phyloP scores from a whole-genome alignment of 2,113 vertebrate species.

The Cyanoderma ruficeps region DNA sequence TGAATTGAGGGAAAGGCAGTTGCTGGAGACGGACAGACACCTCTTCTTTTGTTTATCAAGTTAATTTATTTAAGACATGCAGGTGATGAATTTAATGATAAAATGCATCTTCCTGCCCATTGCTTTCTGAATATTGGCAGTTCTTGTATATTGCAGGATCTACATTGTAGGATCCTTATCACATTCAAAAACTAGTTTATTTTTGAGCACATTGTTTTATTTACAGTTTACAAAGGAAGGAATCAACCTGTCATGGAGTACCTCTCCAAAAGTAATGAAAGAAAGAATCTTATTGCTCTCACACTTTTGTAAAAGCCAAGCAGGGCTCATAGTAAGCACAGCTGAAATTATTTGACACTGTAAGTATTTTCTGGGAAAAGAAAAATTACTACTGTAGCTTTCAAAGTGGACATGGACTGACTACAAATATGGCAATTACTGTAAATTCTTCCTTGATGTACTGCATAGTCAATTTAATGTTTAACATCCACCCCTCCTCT shows the following conservation, averaged over 20 bases:
- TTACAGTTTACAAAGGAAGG: conserved; percentile 12
- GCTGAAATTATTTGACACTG: conserved; percentile 2
- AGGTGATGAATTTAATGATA: not conserved
- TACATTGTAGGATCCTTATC: not conserved
- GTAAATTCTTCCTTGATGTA: conserved; percentile 32
- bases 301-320: not conserved
- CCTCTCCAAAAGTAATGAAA: not conserved
- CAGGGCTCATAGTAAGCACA: not conserved
- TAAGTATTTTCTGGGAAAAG: conserved; percentile 52
- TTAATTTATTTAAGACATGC: not conserved
- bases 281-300: not conserved
- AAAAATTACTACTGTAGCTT: conserved; percentile 39
- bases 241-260: not conserved
- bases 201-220: not conserved
- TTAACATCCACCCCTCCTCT: conserved; percentile 20
- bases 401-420: conserved; percentile 37
- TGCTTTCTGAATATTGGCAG: not conserved
- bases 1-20: not conserved
- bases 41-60: not conserved
- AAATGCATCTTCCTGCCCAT: not conserved
- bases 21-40: not conserved
- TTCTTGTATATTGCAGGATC: not conserved
- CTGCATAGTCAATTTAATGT: conserved; percentile 26
- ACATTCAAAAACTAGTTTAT: not conserved
- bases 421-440: conserved; percentile 27